Evolutionary conservation across 2,113 vertebrate genomes (phyloP), one percentile per base, ranked within the genome.

Genomic region (Xenotilapia longispinis): DNA sequence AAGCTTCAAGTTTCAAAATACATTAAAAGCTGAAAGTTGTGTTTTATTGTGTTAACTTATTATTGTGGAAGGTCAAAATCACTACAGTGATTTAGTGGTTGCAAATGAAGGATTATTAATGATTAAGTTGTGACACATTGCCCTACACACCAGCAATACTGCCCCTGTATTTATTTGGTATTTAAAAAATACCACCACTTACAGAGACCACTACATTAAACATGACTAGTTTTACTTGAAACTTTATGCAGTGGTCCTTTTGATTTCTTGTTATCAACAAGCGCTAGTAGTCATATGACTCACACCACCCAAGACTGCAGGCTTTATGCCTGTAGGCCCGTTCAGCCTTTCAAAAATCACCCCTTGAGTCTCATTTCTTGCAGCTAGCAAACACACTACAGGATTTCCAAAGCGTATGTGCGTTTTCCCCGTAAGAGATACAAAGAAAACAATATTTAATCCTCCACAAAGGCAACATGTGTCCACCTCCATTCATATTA

Each of bases 401-500:
- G 10, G 14, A n/a, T 53, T 63, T n/a, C 84, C 38, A 26, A 75
- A 54, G 58, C 57, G 21, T 15, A 40, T 15, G 12, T 55, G 13
- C n/a, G 31, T 58, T 21, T 47, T 0, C 45, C 12, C 36, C 0
- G 0, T 51, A 51, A 51, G 6, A 23, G 14, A 57, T 81, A 55
- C 26, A 86, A 57, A 73, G 51, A 33, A 83, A 83, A 58, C 84
- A 36, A 36, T 31, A 55, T 31, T 9, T 47, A 47, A 47, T 28
- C 36, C 49, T 47, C 49, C 86, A 80, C 73, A 57, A 28, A 33
- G 38, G 54, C 49, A 42, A 7, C 12, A 47, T 58, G 80, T 75
- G 73, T 78, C 73, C 68, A 42, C 73, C 70, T 54, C 51, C 12
- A 82, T 87, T 70, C 47, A 81, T 84, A 17, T 53, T 84, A 10